phyloP scores from a whole-genome alignment of 2,113 vertebrate genomes.

The Rhynchopsitta pachyrhyncha region DNA sequence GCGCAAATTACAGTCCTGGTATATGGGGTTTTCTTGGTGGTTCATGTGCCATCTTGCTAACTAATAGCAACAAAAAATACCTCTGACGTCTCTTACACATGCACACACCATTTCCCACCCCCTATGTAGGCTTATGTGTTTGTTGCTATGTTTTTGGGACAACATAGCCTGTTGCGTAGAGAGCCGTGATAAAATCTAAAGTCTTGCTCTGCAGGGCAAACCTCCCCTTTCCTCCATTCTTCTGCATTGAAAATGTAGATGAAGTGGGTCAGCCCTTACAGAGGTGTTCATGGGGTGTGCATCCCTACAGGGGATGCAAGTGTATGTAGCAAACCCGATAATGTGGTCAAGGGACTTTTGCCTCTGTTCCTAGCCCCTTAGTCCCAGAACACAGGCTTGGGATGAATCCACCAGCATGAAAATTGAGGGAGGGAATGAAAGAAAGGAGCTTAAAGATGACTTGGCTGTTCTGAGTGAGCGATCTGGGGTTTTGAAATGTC shows the following conservation, averaged over 20 bases:
- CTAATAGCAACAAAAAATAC: background rate
- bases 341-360: background rate
- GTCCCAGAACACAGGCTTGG: background rate
- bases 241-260: background rate
- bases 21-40: fast-evolving
- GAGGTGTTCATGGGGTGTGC: background rate
- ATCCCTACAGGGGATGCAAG: background rate
- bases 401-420: background rate
- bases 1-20: background rate
- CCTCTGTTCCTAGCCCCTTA: background rate
- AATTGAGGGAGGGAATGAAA: background rate
- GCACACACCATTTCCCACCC: background rate
- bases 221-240: background rate
- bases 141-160: background rate
- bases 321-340: background rate
- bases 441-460: slow-evolving; percentile 32
- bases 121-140: fast-evolving
- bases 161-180: background rate
- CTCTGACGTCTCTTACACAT: background rate
- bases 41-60: background rate
- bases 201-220: background rate
- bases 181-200: background rate
- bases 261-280: background rate
- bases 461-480: background rate
- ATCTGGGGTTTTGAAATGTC: slow-evolving; percentile 37